phyloP scores from a whole-genome alignment of 2,888 invertebrate genomes.

The Tanytarsus gracilentus region DNA sequence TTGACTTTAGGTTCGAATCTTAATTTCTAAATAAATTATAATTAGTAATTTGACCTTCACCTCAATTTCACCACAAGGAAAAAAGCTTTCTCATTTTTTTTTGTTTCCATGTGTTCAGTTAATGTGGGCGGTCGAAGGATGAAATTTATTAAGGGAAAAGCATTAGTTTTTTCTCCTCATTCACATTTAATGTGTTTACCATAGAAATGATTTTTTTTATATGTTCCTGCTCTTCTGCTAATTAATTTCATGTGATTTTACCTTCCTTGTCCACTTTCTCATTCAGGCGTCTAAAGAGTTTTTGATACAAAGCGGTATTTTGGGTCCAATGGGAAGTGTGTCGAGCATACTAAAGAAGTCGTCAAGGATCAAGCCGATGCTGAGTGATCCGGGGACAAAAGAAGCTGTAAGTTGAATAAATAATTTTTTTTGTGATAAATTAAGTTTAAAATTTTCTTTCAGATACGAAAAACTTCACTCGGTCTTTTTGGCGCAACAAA shows the following conservation, averaged over 20 bases:
- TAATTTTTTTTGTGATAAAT: not conserved
- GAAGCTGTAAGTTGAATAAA: conserved; percentile 34
- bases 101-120: not conserved
- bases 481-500: conserved; percentile 6
- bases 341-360: conserved; percentile 35
- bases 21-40: no score
- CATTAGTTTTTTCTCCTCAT: no score
- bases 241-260: no score
- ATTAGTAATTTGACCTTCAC: no score
- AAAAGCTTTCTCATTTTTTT: not conserved
- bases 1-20: no score
- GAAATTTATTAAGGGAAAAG: no score
- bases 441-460: not conserved
- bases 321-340: conserved; percentile 34
- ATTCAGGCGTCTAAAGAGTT: conserved; percentile 30
- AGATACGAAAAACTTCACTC: conserved; percentile 29
- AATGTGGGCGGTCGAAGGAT: no score
- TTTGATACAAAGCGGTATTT: conserved; percentile 34
- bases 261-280: conserved; percentile 33
- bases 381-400: conserved; percentile 34
- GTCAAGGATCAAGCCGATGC: conserved; percentile 35
- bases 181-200: no score
- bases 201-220: no score
- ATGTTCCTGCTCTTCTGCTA: no score
- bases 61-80: not conserved